Evolutionary conservation across 2,797 vertebrate genomes (phyloP).

Genomic region (Sternarchorhynchus goeldii): DNA sequence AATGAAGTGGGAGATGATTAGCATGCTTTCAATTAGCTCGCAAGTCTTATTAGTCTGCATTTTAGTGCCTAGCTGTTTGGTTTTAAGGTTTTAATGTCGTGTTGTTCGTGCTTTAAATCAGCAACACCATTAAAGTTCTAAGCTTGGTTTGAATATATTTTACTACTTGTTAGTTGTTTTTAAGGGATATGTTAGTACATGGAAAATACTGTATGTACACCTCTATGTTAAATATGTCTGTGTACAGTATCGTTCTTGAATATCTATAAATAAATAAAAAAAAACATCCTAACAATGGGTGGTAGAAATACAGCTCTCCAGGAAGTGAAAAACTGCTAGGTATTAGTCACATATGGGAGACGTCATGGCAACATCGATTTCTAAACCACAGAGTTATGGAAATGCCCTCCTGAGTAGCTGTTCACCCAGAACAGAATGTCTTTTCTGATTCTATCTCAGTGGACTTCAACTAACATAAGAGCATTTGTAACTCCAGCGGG

Average conservation of each 20-base stretch:
- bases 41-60: constrained; percentile 16
- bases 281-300: background rate
- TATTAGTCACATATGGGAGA: constrained; percentile 19
- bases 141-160: constrained; percentile 23
- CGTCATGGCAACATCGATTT: constrained; percentile 31
- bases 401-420: constrained; percentile 9
- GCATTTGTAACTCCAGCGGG: constrained; percentile 16
- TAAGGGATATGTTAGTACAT: background rate
- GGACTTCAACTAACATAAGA: constrained; percentile 10
- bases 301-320: background rate
- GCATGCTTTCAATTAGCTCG: constrained; percentile 45
- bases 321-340: background rate
- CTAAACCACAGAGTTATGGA: constrained; percentile 1
- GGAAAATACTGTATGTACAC: too few species aligned
- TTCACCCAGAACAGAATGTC: constrained; percentile 11
- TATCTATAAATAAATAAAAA: too few species aligned
- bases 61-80: constrained; percentile 36
- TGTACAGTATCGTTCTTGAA: too few species aligned
- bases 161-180: constrained; percentile 26
- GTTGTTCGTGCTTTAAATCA: constrained; percentile 21
- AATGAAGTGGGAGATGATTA: constrained; percentile 47
- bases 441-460: constrained; percentile 4
- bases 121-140: background rate
- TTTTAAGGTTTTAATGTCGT: constrained; percentile 27
- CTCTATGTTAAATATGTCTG: too few species aligned